A percentile compares a stretch with the other conserved stretches of the same genome.
phyloP scores from a whole-genome alignment of 2,797 vertebrate species.

The Anableps anableps region DNA sequence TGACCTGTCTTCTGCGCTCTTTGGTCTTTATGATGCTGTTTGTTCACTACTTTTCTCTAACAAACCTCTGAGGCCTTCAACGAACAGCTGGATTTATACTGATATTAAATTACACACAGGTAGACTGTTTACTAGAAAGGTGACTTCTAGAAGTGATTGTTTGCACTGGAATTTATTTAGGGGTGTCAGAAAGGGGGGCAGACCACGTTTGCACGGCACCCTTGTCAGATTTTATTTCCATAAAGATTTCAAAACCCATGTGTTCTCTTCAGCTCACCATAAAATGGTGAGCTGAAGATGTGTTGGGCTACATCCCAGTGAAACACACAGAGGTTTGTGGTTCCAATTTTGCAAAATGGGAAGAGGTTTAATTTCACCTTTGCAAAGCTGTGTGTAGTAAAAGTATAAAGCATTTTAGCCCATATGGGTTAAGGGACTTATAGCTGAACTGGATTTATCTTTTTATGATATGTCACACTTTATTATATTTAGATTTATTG shows the following conservation, averaged over 20 bases:
- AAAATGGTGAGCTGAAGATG: too few species aligned
- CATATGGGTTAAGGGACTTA: background rate
- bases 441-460: background rate
- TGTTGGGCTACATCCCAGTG: background rate
- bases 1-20: background rate
- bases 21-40: background rate
- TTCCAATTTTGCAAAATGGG: background rate
- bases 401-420: background rate
- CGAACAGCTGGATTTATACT: background rate
- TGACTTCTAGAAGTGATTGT: background rate
- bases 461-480: background rate
- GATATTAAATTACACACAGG: background rate
- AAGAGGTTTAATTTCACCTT: background rate
- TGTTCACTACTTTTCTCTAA: background rate
- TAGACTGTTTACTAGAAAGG: background rate
- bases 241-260: background rate
- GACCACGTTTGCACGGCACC: background rate
- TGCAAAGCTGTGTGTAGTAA: background rate
- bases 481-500: background rate
- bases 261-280: background rate
- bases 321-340: background rate
- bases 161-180: background rate
- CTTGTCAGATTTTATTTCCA: background rate
- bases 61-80: background rate
- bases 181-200: background rate